These are phyloP conservation scores for Drosophila elegans DNA, from an alignment of 1,140 invertebrate species.

Conservation along the genomic window DNA sequence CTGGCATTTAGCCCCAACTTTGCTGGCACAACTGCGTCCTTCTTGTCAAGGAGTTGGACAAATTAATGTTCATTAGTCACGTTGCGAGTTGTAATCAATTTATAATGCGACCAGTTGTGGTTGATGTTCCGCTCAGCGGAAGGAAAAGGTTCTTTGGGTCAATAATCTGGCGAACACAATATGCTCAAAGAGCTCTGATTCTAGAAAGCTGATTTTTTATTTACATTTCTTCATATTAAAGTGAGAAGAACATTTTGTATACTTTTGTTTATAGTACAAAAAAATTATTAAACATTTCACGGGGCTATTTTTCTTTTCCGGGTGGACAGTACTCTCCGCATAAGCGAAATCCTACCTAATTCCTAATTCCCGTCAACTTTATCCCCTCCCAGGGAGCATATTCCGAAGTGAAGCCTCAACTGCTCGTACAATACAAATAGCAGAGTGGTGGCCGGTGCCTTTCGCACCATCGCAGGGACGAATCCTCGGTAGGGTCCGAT, in stretches of 20 bases:
- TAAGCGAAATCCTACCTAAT: too few species aligned
- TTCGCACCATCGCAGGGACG: conserved; percentile 29
- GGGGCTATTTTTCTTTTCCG: neutral
- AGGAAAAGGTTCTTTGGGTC: conserved; percentile 5
- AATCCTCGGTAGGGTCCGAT: conserved; percentile 42
- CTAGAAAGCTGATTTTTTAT: neutral
- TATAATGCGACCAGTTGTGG: conserved; percentile 74
- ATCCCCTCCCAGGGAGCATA: conserved; percentile 9
- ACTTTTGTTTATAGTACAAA: neutral
- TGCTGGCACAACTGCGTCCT: conserved; percentile 50
- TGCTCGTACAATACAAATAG: conserved; percentile 57
- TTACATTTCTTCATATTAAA: neutral
- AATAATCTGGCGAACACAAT: conserved; percentile 8
- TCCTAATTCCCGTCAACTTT: too few species aligned
- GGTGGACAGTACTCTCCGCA: too few species aligned
- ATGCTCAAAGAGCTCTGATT: neutral
- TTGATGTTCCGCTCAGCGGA: conserved; percentile 52
- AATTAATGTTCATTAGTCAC: conserved; percentile 79
- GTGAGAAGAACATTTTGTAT: too few species aligned
- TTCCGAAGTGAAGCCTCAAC: conserved; percentile 43
- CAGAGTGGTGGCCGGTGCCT: conserved; percentile 40
- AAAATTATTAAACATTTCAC: neutral
- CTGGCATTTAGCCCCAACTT: conserved; percentile 64
- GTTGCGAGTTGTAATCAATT: conserved; percentile 75
- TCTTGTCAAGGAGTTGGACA: conserved; percentile 64